These are phyloP conservation scores for Ailurus styani DNA, from an alignment of 2,113 vertebrate species.

Conservation along the genomic window DNA sequence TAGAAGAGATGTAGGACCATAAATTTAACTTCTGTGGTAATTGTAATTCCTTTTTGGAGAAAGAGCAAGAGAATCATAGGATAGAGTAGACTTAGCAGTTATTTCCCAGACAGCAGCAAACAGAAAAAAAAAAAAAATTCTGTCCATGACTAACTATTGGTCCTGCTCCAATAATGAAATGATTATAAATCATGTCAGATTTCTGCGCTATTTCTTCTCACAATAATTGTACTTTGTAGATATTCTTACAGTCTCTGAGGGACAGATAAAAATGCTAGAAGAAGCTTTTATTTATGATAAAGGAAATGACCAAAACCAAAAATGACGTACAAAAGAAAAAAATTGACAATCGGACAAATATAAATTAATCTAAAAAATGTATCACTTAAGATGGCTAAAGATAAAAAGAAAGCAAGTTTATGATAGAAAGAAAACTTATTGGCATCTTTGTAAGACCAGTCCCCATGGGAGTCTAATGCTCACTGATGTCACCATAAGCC, in stretches of 20 bases:
- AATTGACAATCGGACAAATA: not conserved
- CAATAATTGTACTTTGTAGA: not conserved
- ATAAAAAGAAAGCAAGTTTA: not conserved
- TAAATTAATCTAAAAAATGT: not conserved
- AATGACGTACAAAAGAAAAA: not conserved
- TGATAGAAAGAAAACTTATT: not conserved
- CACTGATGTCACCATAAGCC: not conserved
- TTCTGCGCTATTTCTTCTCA: conserved; percentile 16
- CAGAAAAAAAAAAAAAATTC: not conserved
- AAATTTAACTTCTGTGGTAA: not conserved
- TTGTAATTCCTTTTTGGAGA: not conserved
- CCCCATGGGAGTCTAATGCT: not conserved
- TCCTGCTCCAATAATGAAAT: not conserved
- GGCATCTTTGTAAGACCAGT: not conserved
- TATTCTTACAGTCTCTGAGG: not conserved
- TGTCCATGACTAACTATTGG: not conserved
- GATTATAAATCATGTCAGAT: not conserved
- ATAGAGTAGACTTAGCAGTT: not conserved
- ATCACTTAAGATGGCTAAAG: not conserved
- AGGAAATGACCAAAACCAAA: not conserved
- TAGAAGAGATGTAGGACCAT: not conserved
- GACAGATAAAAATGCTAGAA: not conserved
- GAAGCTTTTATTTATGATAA: not conserved
- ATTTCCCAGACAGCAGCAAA: not conserved
- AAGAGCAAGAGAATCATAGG: not conserved